Evolutionary conservation across 2,797 vertebrate species (phyloP), one percentile per base, ranked within the genome.

Genomic region (Rhinoraja longicauda): DNA sequence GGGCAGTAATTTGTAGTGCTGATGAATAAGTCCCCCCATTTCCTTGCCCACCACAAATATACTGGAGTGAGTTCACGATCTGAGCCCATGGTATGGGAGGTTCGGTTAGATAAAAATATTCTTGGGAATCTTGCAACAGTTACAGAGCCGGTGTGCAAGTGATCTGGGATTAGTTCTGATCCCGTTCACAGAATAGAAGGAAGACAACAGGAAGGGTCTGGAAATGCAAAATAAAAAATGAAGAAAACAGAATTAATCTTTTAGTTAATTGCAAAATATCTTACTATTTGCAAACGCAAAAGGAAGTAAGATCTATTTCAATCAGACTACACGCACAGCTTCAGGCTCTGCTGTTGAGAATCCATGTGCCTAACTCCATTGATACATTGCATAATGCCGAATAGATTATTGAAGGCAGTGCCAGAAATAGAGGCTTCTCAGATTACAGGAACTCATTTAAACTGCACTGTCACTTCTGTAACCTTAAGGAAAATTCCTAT

Each of bases 401-500:
- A 67, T 64, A 67, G n/a, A 88, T 88, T 67, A 36, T 88, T 88
- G 84, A 67, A 17, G 24, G 59, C 62, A 67, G 8, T 36, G 17
- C 32, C 62, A 88, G 67, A 67, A 59, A 67, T 67, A 67, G 17
- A 88, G 10, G n/a, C 84, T 67, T 62, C 84, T 88, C 84, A 67
- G 21, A 21, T 88, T 88, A 67, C 84, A 88, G 62, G 84, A 88
- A 88, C 84, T 88, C 67, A 67, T 67, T 88, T 67, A 88, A 88
- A 86, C 67, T 62, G 67, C 62, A 67, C n/a, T 88, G n/a, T 88
- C n/a, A 67, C 59, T 84, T 88, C 84, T 67, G 84, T 88, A 88
- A 88, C 62, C 62, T 67, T 88, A 88, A 88, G 59, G 62, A 88
- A 88, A 88, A 88, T 88, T 67, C 84, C 62, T 67, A 88, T 62